Base-by-base conservation (phyloP, 1,140 invertebrate species). In the Phortica variegata region DNA sequence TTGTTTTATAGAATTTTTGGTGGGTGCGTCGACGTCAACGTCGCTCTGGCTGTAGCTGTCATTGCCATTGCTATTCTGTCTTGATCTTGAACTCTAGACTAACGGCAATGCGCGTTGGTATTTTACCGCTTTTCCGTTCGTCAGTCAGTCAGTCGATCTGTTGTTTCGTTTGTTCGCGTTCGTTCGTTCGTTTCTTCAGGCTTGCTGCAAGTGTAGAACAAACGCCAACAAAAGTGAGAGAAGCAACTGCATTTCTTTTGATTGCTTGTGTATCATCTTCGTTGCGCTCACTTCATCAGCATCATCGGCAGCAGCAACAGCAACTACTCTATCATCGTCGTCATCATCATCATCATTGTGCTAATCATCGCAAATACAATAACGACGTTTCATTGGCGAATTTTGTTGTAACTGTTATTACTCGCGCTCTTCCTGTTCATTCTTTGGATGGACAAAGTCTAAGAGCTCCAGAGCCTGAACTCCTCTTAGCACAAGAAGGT, bases 211-310 rank as follows among this genome's bases (percentile, higher is more conserved):
- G 41, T 37, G 41, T 18, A 10, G 17, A 3, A 21, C 12, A 9
- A 20, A 31, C 7, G 33, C 45, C 47, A 50, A 34, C 47, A 45
- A 26, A 40, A 38, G 29, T 26, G 45, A 40, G n/a, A 46, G 36
- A 20, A 48, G 23, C 49, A 49, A 50, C 59, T 68, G 65, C 65
- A 60, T 68, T 68, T 60, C 65, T 69, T 68, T 68, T 68, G 63
- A 68, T 68, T 68, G 65, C 63, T 68, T 68, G 60, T 68, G 63
- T 68, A 69, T 68, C 65, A 68, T 68, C 63, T 58, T 68, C 26
- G 26, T 29, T 49, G 62, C 56, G n/a, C n/a, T n/a, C n/a, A n/a
- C n/a, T n/a, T n/a, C n/a, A n/a, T n/a, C n/a, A n/a, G 56, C 42
- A 66, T 66, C 62, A 51, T 41, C 38, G 52, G 42, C 42, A 49